Evolutionary conservation across 2,797 vertebrate species (phyloP).

Genomic region (Phyllotis vaccarum): DNA sequence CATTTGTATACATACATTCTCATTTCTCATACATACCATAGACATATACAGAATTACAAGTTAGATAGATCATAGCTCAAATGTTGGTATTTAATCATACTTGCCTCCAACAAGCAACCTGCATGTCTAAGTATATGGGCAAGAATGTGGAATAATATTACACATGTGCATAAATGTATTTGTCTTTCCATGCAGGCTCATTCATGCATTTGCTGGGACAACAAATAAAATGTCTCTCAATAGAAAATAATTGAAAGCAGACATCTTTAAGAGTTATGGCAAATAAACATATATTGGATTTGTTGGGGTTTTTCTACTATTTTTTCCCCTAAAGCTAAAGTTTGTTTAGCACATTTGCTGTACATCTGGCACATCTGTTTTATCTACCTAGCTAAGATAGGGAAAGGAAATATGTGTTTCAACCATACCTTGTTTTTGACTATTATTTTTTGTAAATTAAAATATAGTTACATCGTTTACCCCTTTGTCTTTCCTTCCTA

Average conservation of each 20-base stretch:
- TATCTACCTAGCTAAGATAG: neutral
- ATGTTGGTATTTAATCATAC: neutral
- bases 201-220: neutral
- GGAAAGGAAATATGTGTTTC: neutral
- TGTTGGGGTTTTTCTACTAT: neutral
- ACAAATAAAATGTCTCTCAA: neutral
- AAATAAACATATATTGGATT: neutral
- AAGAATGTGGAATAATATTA: neutral
- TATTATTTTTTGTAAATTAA: neutral
- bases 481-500: no score
- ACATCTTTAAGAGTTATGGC: neutral
- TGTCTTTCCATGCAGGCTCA: neutral
- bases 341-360: slow-evolving; percentile 4
- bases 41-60: neutral
- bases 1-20: neutral
- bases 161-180: neutral
- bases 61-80: neutral
- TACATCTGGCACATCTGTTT: neutral
- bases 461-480: neutral
- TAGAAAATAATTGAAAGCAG: neutral
- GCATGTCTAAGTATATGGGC: neutral
- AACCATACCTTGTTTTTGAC: neutral
- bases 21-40: neutral
- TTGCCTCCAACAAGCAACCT: neutral
- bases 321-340: neutral